phyloP scores from a whole-genome alignment of 30 jellyfish, hydroid and myxozoan species.

The Aurelia aurita region DNA sequence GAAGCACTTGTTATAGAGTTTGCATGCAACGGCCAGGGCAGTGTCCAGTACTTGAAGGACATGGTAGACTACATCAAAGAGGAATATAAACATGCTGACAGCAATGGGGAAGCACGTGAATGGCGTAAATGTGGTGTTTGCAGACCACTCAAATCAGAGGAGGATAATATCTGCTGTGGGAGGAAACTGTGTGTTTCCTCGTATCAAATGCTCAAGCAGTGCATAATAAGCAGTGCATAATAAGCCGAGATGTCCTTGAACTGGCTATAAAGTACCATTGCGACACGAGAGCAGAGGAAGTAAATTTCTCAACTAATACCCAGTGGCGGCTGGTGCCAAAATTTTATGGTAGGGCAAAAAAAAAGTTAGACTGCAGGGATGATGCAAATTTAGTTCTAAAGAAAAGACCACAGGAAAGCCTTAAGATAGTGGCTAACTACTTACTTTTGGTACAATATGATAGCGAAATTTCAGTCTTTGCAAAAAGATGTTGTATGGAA shows the following conservation, averaged over 20 bases:
- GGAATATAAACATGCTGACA: neutral
- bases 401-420: too few relatives aligned
- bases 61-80: neutral
- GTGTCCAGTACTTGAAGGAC: neutral
- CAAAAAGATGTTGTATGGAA: too few relatives aligned
- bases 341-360: too few relatives aligned
- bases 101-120: neutral
- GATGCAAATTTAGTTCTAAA: too few relatives aligned
- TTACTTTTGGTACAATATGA: too few relatives aligned
- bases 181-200: conserved; percentile 10
- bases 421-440: too few relatives aligned
- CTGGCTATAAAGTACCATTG: conserved; percentile 13
- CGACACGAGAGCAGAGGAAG: conserved; percentile 28
- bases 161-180: too few relatives aligned
- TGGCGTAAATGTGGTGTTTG: conserved; percentile 5
- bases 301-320: conserved; percentile 10
- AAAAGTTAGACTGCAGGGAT: too few relatives aligned
- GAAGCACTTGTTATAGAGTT: too few relatives aligned
- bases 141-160: neutral
- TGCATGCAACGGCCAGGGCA: too few relatives aligned
- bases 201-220: neutral
- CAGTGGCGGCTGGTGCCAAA: too few relatives aligned
- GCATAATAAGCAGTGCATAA: neutral
- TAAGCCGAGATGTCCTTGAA: neutral
- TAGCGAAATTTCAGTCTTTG: too few relatives aligned